phyloP scores from a whole-genome alignment of 1,140 invertebrate genomes.

The Drosophila micromelanica region DNA sequence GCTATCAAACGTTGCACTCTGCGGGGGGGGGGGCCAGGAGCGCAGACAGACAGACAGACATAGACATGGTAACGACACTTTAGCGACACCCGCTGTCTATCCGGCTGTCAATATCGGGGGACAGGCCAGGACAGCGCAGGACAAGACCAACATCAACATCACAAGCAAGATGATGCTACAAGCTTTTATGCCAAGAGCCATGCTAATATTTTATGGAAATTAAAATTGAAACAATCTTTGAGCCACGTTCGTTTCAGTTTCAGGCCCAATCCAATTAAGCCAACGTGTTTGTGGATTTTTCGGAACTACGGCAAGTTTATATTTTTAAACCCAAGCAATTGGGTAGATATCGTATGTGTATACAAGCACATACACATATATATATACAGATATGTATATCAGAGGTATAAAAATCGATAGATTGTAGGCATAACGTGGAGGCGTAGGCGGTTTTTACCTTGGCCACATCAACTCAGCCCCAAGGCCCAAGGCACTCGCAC shows the following conservation, averaged over 20 bases:
- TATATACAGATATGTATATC: constrained; percentile 18
- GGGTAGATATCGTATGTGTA: constrained; percentile 29
- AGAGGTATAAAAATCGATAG: constrained; percentile 69
- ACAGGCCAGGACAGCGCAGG: not conserved
- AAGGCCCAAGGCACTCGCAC: constrained; percentile 50
- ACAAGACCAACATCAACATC: constrained; percentile 27
- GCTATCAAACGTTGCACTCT: constrained; percentile 40
- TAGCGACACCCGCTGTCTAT: constrained; percentile 60
- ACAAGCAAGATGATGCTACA: constrained; percentile 56
- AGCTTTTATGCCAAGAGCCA: constrained; percentile 31
- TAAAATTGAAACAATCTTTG: constrained; percentile 58
- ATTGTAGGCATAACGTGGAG: constrained; percentile 61
- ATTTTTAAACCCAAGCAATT: constrained; percentile 32
- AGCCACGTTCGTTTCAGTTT: constrained; percentile 25
- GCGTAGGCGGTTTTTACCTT: constrained; percentile 61
- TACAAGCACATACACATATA: constrained; percentile 33
- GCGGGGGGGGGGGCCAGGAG: not conserved
- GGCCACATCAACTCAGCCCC: constrained; percentile 47
- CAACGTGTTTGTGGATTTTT: constrained; percentile 19
- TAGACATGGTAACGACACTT: constrained; percentile 13
- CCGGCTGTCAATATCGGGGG: constrained; percentile 67
- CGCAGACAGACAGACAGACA: not conserved
- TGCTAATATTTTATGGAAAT: constrained; percentile 64
- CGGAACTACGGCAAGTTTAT: constrained; percentile 51
- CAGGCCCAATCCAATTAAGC: constrained; percentile 64